A percentile compares a stretch with the other conserved stretches of the same genome.
These are phyloP conservation scores for Geodia barretti DNA, from an alignment of 37 sponge, comb jelly and placozoan genomes.

Conservation along the genomic window DNA sequence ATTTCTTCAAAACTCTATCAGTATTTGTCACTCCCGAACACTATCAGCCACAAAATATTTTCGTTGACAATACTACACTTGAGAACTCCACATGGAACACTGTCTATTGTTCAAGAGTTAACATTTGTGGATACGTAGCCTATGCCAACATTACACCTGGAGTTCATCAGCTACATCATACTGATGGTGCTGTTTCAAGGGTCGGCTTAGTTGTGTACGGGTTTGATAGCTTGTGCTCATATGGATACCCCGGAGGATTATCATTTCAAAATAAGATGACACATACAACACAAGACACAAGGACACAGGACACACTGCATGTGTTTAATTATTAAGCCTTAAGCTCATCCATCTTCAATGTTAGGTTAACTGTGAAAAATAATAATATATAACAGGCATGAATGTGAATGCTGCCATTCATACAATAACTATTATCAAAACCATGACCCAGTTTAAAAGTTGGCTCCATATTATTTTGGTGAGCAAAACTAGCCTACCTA, in stretches of 20 bases:
- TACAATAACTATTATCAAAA: too few relatives aligned
- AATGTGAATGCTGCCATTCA: too few relatives aligned
- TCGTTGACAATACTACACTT: constrained; percentile 14
- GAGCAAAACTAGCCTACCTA: too few relatives aligned
- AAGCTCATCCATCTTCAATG: too few relatives aligned
- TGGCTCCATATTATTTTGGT: too few relatives aligned
- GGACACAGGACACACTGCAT: too few relatives aligned
- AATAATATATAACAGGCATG: too few relatives aligned
- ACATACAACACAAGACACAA: too few relatives aligned
- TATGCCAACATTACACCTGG: constrained; percentile 4
- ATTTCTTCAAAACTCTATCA: constrained; percentile 29
- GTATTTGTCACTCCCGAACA: constrained; percentile 26
- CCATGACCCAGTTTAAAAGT: too few relatives aligned
- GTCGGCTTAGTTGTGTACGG: constrained; percentile 45
- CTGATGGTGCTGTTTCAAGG: neutral
- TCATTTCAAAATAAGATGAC: too few relatives aligned
- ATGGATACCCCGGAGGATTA: constrained; percentile 67
- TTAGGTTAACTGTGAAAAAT: too few relatives aligned
- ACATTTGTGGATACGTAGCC: constrained; percentile 33
- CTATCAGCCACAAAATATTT: constrained; percentile 15
- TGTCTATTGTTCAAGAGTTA: constrained; percentile 4
- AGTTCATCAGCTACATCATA: constrained; percentile 28
- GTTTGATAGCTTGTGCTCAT: constrained; percentile 31
- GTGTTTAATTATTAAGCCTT: too few relatives aligned
- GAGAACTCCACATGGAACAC: neutral